Evolutionary conservation across 2,797 vertebrate genomes (phyloP).

Genomic region (Hylomyscus alleni): DNA sequence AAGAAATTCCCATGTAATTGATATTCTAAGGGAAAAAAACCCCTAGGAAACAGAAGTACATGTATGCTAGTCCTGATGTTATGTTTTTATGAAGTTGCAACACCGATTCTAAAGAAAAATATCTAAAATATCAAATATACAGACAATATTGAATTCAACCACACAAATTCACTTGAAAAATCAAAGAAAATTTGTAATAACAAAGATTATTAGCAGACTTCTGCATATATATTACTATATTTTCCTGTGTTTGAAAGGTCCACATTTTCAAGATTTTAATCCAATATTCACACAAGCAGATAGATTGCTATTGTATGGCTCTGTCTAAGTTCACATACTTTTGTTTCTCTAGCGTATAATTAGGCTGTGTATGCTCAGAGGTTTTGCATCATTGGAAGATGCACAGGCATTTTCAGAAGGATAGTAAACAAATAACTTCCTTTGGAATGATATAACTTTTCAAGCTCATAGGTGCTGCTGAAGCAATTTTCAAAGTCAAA

Average conservation of each 20-base stretch:
- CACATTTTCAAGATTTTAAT: slow-evolving; percentile 14
- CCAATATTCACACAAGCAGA: slow-evolving; percentile 9
- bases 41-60: not conserved
- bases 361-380: slow-evolving; percentile 70
- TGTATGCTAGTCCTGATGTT: not conserved
- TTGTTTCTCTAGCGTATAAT: slow-evolving; percentile 60
- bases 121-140: slow-evolving; percentile 5
- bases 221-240: not conserved
- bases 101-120: slow-evolving; percentile 14
- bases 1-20: not conserved
- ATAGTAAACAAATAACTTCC: slow-evolving; percentile 83
- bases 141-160: not conserved
- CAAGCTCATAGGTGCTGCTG: slow-evolving; percentile 76
- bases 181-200: slow-evolving; percentile 27
- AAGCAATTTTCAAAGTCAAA: slow-evolving; percentile 85
- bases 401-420: slow-evolving; percentile 79
- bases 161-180: not conserved
- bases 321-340: not conserved
- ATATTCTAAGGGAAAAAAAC: not conserved
- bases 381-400: slow-evolving; percentile 81
- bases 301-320: slow-evolving; percentile 61
- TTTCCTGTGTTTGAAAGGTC: not conserved
- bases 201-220: slow-evolving; percentile 33
- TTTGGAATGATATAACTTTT: slow-evolving; percentile 77
- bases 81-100: slow-evolving; percentile 21